Evolutionary conservation across 2,113 vertebrate genomes (phyloP).

Genomic region (Hippocampus comes): DNA sequence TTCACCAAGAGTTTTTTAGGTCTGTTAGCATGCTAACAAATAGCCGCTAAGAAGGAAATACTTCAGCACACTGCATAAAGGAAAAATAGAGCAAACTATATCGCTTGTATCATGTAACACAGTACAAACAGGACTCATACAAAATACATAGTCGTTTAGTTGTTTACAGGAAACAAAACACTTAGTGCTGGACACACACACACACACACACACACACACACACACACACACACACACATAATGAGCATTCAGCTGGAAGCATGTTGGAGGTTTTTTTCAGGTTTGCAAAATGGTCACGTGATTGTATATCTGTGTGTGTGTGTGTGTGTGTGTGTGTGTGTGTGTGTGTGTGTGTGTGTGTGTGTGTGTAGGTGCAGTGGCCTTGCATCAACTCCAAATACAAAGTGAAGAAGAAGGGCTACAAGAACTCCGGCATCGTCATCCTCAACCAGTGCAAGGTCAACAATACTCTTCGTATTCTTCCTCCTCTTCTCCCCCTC

Average conservation of each 20-base stretch:
- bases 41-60: background rate
- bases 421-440: slow-evolving; percentile 95
- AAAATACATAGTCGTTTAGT: background rate
- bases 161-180: background rate
- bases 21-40: background rate
- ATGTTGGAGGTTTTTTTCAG: background rate
- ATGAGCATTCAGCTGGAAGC: background rate
- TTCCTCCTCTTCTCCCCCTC: background rate
- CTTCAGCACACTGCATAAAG: background rate
- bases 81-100: too few species aligned
- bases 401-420: slow-evolving; percentile 95
- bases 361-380: slow-evolving; percentile 86
- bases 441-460: slow-evolving; percentile 98
- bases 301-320: background rate
- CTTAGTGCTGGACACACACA: background rate
- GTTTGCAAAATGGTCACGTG: background rate
- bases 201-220: background rate
- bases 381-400: slow-evolving; percentile 96
- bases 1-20: too few species aligned
- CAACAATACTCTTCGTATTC: slow-evolving; percentile 10
- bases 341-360: background rate
- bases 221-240: background rate
- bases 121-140: too few species aligned
- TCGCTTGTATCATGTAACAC: too few species aligned
- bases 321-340: background rate